Conservation (phyloP, 2,113 vertebrate species). For the Gobio gobio region DNA sequence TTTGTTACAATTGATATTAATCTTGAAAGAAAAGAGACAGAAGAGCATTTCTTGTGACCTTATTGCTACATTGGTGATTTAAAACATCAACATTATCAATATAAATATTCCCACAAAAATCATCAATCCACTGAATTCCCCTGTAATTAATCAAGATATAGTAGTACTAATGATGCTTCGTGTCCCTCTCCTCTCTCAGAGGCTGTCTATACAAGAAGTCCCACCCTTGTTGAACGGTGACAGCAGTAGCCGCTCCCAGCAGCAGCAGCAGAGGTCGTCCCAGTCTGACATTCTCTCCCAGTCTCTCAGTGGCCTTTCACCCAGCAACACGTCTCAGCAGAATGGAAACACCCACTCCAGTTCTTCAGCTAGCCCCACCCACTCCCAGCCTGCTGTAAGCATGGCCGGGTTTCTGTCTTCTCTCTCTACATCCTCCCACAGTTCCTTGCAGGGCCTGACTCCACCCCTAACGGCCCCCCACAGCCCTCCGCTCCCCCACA, state of each 20-base stretch:
- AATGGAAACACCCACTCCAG: constrained; percentile 49
- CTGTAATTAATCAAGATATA: neutral
- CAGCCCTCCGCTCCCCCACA: constrained; percentile 78
- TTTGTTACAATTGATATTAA: neutral
- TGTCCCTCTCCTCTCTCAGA: constrained; percentile 64
- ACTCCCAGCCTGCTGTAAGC: constrained; percentile 56
- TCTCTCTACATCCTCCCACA: constrained; percentile 61
- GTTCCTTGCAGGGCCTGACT: constrained; percentile 70
- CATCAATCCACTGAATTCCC: neutral
- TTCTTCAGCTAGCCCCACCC: constrained; percentile 15
- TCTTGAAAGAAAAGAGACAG: neutral
- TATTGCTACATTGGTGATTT: neutral
- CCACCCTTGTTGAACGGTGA: constrained; percentile 77
- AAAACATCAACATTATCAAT: neutral
- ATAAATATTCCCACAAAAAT: neutral
- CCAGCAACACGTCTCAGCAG: constrained; percentile 58
- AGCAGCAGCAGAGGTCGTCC: constrained; percentile 55
- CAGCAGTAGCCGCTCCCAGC: constrained; percentile 68
- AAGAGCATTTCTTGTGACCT: neutral
- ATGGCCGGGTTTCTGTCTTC: constrained; percentile 24
- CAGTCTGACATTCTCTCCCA: constrained; percentile 62
- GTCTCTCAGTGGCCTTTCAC: constrained; percentile 31
- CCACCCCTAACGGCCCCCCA: constrained; percentile 73
- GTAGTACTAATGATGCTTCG: neutral
- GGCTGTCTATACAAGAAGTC: constrained; percentile 81